Evolutionary conservation across 2,113 vertebrate species (phyloP).

Genomic region (Anser brachyrhynchus): DNA sequence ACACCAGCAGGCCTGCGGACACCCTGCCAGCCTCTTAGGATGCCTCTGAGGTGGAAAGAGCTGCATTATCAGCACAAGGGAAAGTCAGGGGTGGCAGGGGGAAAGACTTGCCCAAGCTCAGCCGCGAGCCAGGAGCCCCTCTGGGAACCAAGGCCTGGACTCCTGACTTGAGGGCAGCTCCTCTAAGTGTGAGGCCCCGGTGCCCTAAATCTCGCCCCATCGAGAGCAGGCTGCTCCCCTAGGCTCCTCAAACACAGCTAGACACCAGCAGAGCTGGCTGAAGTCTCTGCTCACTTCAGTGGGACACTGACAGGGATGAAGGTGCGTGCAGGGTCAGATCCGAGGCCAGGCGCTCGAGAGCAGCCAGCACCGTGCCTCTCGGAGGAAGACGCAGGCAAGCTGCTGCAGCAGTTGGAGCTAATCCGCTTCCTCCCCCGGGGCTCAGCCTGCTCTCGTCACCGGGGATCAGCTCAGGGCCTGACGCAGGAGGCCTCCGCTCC

Average conservation of each 20-base stretch:
- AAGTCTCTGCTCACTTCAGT: neutral
- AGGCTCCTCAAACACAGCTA: neutral
- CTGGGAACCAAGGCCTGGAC: neutral
- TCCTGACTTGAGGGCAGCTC: neutral
- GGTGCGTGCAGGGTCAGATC: neutral
- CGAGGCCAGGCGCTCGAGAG: neutral
- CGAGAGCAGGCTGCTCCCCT: neutral
- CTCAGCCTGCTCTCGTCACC: neutral
- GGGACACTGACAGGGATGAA: neutral
- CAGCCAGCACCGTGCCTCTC: neutral
- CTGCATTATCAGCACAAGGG: neutral
- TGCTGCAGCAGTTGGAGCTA: neutral
- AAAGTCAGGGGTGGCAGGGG: neutral
- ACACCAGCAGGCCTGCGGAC: neutral
- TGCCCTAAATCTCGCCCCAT: neutral
- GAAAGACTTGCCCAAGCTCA: neutral
- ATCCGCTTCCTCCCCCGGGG: neutral
- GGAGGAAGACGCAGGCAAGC: neutral
- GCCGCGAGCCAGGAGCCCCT: neutral
- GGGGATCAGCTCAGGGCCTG: neutral
- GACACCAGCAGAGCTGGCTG: neutral
- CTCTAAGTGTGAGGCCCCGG: neutral
- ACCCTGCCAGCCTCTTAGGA: neutral
- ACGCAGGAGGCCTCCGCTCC: neutral
- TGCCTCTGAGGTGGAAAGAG: neutral